A percentile compares a stretch with the other conserved stretches of the same genome.
Conservation (phyloP, 2,888 invertebrate species). For the Nomada goodeniana region DNA sequence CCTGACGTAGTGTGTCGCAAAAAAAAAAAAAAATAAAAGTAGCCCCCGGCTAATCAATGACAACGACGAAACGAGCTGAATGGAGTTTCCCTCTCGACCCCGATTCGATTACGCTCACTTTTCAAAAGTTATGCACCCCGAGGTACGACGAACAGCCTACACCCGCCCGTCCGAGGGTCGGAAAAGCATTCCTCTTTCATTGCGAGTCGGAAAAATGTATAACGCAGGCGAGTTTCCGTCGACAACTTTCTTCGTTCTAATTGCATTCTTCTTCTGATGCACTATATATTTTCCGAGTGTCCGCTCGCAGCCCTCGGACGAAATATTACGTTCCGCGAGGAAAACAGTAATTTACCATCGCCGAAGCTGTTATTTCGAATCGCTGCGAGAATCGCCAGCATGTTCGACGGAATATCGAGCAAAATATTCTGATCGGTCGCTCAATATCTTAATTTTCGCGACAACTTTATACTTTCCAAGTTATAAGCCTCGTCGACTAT, state of each 20-base stretch:
- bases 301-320: too few species aligned
- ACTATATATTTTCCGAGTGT: too few species aligned
- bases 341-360: too few species aligned
- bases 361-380: too few species aligned
- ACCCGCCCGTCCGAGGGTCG: too few species aligned
- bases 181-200: background rate
- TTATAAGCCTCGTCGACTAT: slow-evolving; percentile 14
- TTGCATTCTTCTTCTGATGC: background rate
- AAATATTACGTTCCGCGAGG: too few species aligned
- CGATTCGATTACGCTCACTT: slow-evolving; percentile 21
- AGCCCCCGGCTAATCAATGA: slow-evolving; percentile 36
- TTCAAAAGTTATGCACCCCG: slow-evolving; percentile 7
- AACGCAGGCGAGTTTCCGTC: slow-evolving; percentile 1
- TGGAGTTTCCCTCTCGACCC: slow-evolving; percentile 16
- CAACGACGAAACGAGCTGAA: slow-evolving; percentile 46
- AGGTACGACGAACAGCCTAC: too few species aligned
- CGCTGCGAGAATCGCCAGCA: too few species aligned
- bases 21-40: slow-evolving; percentile 47
- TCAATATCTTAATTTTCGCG: too few species aligned
- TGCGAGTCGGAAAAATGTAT: background rate
- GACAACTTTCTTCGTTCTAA: slow-evolving; percentile 12
- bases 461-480: background rate
- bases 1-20: slow-evolving; percentile 32
- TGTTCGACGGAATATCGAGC: too few species aligned
- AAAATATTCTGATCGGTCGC: background rate